These are phyloP conservation scores for Platyrinchus mystaceus DNA, from an alignment of 2,797 vertebrate species.

Conservation along the genomic window DNA sequence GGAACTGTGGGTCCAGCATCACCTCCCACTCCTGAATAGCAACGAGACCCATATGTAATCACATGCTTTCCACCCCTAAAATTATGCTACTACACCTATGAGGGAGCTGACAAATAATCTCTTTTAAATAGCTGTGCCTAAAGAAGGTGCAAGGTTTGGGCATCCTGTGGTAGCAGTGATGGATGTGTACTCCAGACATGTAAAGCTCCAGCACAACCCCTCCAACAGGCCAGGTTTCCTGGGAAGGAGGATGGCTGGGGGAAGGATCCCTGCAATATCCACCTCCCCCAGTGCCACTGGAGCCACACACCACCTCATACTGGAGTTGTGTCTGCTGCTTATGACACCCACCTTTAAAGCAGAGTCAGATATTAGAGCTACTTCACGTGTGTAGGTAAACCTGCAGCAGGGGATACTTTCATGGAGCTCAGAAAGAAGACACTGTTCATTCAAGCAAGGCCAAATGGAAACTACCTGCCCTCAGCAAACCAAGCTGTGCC, in stretches of 20 bases:
- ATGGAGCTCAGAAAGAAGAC: background rate
- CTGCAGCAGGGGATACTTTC: background rate
- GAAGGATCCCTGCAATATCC: background rate
- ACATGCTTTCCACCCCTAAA: background rate
- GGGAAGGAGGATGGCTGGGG: background rate
- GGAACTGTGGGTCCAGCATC: background rate
- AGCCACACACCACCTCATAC: background rate
- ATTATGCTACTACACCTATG: background rate
- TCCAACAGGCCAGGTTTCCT: background rate
- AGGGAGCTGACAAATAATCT: background rate
- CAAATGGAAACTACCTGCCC: background rate
- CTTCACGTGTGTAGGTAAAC: background rate
- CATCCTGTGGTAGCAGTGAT: fast-evolving
- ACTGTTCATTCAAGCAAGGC: background rate
- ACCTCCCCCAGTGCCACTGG: background rate
- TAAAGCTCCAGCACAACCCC: background rate
- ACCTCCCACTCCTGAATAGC: background rate
- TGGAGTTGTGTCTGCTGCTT: background rate
- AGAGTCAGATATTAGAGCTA: background rate
- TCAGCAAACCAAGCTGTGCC: background rate
- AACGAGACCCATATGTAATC: background rate
- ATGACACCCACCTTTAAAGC: background rate
- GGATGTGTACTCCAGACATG: background rate
- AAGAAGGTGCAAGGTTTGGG: background rate
- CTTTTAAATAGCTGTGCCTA: background rate